Percentiles rank a stretch among this genome's conserved stretches.
Conservation (phyloP, 1,140 invertebrate genomes). For the Nylanderia fulva region DNA sequence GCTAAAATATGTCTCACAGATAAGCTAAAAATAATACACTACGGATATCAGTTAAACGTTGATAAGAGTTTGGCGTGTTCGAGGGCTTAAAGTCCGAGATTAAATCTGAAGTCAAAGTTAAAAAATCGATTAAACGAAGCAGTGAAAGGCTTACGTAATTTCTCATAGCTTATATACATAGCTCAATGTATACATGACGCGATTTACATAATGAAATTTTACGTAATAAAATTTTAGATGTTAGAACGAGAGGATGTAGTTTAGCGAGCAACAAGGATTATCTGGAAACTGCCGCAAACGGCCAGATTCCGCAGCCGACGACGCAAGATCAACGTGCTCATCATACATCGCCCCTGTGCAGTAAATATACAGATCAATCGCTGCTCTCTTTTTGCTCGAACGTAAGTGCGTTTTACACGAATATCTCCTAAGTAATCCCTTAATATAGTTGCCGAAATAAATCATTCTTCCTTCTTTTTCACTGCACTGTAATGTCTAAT, state of each 20-base stretch:
- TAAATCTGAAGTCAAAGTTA: neutral
- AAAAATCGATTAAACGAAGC: neutral
- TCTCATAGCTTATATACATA: neutral
- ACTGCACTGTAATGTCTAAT: neutral
- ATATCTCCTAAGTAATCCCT: neutral
- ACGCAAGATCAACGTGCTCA: slow-evolving; percentile 62
- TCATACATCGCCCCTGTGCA: slow-evolving; percentile 74
- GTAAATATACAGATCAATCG: slow-evolving; percentile 81
- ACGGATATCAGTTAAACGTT: neutral
- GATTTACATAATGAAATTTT: slow-evolving; percentile 12
- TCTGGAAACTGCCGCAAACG: slow-evolving; percentile 74
- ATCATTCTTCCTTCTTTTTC: neutral
- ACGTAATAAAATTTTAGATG: slow-evolving; percentile 77
- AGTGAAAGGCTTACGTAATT: neutral
- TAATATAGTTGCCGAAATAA: neutral
- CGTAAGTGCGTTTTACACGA: slow-evolving; percentile 71
- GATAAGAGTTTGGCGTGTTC: neutral
- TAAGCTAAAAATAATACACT: slow-evolving; percentile 4
- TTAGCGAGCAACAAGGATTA: slow-evolving; percentile 80
- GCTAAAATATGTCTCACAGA: neutral
- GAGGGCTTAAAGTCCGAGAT: neutral
- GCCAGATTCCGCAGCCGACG: slow-evolving; percentile 38
- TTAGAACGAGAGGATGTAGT: slow-evolving; percentile 80
- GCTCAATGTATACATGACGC: neutral
- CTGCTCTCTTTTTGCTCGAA: slow-evolving; percentile 82